A percentile compares a stretch with the other conserved stretches of the same genome.
phyloP scores from a whole-genome alignment of 2,888 invertebrate genomes.

The Zygothrica quintamaculata region DNA sequence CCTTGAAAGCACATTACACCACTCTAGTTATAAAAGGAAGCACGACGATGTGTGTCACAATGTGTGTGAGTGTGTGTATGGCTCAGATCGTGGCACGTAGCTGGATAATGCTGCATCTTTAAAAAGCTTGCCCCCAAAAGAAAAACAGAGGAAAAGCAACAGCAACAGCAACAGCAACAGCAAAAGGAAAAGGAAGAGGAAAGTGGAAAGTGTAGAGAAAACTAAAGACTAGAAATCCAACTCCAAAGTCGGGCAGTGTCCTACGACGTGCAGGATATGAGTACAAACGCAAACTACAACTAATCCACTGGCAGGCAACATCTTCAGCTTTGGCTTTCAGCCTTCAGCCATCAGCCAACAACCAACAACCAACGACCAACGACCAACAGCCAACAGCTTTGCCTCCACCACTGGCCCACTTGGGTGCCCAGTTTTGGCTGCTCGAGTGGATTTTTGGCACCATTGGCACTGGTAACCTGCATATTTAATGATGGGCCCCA shows the following conservation, averaged over 20 bases:
- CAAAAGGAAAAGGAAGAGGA: constrained; percentile 10
- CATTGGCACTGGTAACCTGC: constrained; percentile 81
- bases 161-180: too few species aligned
- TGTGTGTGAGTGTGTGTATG: constrained; percentile 13
- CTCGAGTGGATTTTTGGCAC: constrained; percentile 71
- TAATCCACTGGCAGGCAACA: constrained; percentile 65
- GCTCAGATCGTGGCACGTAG: constrained; percentile 64
- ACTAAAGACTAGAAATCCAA: constrained; percentile 35
- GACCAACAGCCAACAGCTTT: constrained; percentile 12
- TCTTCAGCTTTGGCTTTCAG: background rate
- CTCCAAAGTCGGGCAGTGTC: constrained; percentile 30
- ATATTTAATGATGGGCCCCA: constrained; percentile 78
- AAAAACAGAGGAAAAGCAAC: background rate
- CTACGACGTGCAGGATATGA: constrained; percentile 46
- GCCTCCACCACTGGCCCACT: constrained; percentile 23
- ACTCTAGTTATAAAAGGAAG: constrained; percentile 8
- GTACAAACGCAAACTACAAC: constrained; percentile 62
- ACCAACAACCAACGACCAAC: too few species aligned
- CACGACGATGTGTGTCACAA: too few species aligned
- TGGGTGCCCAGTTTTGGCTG: constrained; percentile 39
- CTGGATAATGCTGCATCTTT: constrained; percentile 74
- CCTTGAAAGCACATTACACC: constrained; percentile 73
- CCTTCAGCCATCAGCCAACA: constrained; percentile 18
- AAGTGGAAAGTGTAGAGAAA: background rate
- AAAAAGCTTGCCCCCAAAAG: constrained; percentile 49